Evolutionary conservation across 2,797 vertebrate genomes (phyloP).

Genomic region (Helostoma temminkii): DNA sequence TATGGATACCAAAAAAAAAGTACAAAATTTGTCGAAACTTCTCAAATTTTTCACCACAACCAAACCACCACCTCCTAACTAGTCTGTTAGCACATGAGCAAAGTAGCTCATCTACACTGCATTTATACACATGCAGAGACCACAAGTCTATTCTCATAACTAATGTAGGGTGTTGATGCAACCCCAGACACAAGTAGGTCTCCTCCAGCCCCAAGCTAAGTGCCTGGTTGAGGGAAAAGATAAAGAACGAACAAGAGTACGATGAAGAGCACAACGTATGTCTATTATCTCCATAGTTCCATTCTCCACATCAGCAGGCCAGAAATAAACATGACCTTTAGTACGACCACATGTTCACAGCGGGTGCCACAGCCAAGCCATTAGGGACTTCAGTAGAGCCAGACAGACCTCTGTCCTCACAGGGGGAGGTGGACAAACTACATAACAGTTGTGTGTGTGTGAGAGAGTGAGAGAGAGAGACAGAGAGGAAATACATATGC

Average conservation of each 20-base stretch:
- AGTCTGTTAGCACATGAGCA: too few relatives aligned
- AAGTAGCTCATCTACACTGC: conserved; percentile 50
- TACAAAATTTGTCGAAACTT: too few relatives aligned
- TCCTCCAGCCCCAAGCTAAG: conserved; percentile 40
- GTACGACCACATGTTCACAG: conserved; percentile 65
- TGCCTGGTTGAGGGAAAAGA: conserved; percentile 9
- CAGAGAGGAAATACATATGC: not conserved
- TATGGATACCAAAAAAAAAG: too few relatives aligned
- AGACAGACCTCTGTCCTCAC: conserved; percentile 43
- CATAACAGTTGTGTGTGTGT: conserved; percentile 14
- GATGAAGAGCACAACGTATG: conserved; percentile 44
- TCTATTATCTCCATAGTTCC: conserved; percentile 53
- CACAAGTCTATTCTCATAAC: conserved; percentile 43
- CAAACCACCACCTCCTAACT: too few relatives aligned
- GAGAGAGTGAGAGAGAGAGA: too few relatives aligned
- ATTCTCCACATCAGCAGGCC: conserved; percentile 65
- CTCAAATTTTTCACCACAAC: too few relatives aligned
- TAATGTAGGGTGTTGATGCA: conserved; percentile 45
- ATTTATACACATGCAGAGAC: conserved; percentile 29
- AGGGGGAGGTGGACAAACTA: conserved; percentile 41
- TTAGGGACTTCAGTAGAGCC: conserved; percentile 65
- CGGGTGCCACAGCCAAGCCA: conserved; percentile 58
- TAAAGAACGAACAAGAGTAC: conserved; percentile 2
- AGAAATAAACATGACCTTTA: conserved; percentile 79
- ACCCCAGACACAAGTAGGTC: conserved; percentile 57